Evolutionary conservation across 2,888 invertebrate genomes (phyloP).

Genomic region (Acanthacorydalis orientalis): DNA sequence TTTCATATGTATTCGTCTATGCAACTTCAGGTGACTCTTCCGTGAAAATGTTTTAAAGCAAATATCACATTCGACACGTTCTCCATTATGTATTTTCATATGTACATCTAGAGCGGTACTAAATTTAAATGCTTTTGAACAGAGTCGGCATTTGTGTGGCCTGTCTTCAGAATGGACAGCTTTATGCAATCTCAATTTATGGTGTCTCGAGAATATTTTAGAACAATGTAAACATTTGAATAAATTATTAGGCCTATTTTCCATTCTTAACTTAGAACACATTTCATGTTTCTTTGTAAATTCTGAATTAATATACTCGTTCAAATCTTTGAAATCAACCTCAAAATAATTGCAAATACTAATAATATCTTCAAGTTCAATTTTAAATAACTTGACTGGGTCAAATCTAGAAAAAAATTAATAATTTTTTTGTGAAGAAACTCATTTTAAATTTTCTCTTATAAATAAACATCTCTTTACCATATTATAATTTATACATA

Average conservation of each 20-base stretch:
- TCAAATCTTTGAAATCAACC: conserved; percentile 10
- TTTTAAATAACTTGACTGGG: no score
- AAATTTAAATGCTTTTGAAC: not conserved
- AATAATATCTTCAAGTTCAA: not conserved
- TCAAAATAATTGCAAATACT: conserved; percentile 13
- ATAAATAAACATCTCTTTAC: no score
- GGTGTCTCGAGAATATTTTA: not conserved
- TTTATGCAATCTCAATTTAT: not conserved
- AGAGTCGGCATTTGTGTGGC: not conserved
- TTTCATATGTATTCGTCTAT: not conserved
- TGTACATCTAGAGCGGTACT: not conserved
- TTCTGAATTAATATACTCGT: not conserved
- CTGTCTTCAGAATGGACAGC: not conserved
- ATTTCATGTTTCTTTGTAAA: not conserved
- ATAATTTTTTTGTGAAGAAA: no score
- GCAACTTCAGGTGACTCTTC: conserved; percentile 7
- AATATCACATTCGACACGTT: conserved; percentile 20
- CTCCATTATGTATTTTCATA: not conserved
- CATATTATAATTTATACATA: no score
- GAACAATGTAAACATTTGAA: not conserved
- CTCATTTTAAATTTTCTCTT: no score
- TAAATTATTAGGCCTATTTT: conserved; percentile 25
- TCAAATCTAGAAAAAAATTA: no score
- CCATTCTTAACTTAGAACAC: conserved; percentile 20
- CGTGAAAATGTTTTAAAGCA: conserved; percentile 29